phyloP scores from a whole-genome alignment of 2,888 invertebrate species.

The Drosophila anomalata region DNA sequence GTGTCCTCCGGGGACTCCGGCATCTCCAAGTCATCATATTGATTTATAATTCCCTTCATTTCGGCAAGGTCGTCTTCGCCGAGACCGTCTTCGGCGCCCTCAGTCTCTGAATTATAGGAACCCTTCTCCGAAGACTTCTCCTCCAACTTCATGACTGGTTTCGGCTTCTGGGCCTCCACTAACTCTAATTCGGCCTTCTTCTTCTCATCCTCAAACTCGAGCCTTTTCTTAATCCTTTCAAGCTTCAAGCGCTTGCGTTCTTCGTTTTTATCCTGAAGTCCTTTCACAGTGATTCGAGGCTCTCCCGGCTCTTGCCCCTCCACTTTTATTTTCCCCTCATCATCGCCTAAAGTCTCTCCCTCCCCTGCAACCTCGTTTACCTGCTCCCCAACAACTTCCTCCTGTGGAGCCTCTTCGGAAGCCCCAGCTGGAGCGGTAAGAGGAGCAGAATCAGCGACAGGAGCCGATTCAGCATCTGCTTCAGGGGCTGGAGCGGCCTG shows the following conservation, averaged over 20 bases:
- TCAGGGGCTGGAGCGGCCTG: background rate
- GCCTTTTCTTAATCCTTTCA: conserved; percentile 11
- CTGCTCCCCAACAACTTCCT: no score
- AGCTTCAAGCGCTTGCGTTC: conserved; percentile 27
- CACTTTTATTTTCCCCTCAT: background rate
- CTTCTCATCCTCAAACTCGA: background rate
- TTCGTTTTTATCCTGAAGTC: background rate
- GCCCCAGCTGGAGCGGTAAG: background rate
- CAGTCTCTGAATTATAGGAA: background rate
- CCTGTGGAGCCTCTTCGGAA: background rate
- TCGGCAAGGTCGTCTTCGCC: background rate
- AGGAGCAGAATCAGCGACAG: background rate
- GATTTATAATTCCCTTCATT: background rate
- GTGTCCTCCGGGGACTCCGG: background rate
- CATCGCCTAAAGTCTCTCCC: background rate
- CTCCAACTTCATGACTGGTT: background rate
- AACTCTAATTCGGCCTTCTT: background rate
- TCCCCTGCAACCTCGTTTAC: background rate
- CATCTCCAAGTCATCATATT: background rate
- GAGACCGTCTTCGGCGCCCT: background rate
- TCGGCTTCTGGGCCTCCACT: background rate
- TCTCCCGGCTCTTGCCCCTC: background rate
- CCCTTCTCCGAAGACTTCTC: conserved; percentile 1
- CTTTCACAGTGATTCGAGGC: background rate
- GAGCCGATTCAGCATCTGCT: background rate